Percentiles rank a stretch among this genome's conserved stretches.
These are phyloP conservation scores for Amorpha juglandis DNA, from an alignment of 2,888 invertebrate genomes.

Conservation along the genomic window DNA sequence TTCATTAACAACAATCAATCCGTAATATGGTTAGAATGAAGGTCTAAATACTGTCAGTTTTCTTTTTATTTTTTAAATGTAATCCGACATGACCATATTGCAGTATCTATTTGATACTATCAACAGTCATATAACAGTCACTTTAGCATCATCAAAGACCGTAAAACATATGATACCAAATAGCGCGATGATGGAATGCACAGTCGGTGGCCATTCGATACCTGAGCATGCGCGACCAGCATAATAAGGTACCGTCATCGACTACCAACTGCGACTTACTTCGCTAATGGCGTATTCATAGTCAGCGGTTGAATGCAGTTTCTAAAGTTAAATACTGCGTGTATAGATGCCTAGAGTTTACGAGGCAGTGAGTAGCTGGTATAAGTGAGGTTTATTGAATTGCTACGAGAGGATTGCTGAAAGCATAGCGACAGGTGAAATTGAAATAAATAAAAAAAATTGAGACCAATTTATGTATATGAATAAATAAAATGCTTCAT, in stretches of 20 bases:
- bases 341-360: not conserved
- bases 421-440: too few species aligned
- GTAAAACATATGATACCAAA: not conserved
- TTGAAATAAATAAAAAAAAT: too few species aligned
- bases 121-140: not conserved
- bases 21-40: too few species aligned
- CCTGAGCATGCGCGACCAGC: conserved; percentile 4
- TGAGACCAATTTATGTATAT: too few species aligned
- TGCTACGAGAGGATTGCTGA: too few species aligned
- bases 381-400: not conserved
- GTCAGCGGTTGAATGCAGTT: not conserved
- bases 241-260: not conserved
- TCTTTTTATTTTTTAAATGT: too few species aligned
- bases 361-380: not conserved
- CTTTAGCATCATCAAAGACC: not conserved
- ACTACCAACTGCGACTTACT: not conserved
- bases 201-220: conserved; percentile 1
- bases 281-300: conserved; percentile 3
- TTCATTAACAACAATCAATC: too few species aligned
- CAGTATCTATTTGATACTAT: too few species aligned
- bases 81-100: too few species aligned
- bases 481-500: too few species aligned
- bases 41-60: too few species aligned
- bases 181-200: conserved; percentile 2
- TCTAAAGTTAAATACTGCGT: conserved; percentile 3